Evolutionary conservation across 2,113 vertebrate species (phyloP).

Genomic region (Acrocephalus kingi): DNA sequence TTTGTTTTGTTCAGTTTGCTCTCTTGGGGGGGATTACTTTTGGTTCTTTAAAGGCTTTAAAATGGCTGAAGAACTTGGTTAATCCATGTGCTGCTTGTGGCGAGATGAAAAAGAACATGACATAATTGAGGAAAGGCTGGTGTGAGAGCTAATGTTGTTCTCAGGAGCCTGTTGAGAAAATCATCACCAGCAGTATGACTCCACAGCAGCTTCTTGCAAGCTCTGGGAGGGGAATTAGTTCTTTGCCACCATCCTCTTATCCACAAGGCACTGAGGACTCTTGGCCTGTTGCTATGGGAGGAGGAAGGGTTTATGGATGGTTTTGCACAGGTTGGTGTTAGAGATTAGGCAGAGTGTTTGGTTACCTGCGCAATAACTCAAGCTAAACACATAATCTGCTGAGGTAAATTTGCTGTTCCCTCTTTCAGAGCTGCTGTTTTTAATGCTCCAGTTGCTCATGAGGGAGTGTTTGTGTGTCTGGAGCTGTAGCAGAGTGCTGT

Average conservation of each 20-base stretch:
- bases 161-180: not conserved
- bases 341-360: not conserved
- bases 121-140: not conserved
- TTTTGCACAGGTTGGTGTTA: not conserved
- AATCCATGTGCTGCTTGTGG: not conserved
- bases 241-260: not conserved
- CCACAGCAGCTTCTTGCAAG: not conserved
- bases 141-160: constrained; percentile 1
- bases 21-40: not conserved
- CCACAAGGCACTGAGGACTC: not conserved
- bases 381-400: fast-evolving
- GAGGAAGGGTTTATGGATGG: not conserved
- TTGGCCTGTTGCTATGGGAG: not conserved
- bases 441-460: not conserved
- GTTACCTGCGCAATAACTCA: not conserved
- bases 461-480: not conserved
- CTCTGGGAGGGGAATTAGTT: not conserved
- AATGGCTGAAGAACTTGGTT: not conserved
- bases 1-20: not conserved
- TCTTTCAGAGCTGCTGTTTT: not conserved
- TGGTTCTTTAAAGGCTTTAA: not conserved
- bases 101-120: not conserved
- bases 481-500: not conserved
- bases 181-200: not conserved
- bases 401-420: not conserved